These are phyloP conservation scores for Platycheirus rosarum DNA, from an alignment of 2,888 invertebrate genomes.

Conservation along the genomic window DNA sequence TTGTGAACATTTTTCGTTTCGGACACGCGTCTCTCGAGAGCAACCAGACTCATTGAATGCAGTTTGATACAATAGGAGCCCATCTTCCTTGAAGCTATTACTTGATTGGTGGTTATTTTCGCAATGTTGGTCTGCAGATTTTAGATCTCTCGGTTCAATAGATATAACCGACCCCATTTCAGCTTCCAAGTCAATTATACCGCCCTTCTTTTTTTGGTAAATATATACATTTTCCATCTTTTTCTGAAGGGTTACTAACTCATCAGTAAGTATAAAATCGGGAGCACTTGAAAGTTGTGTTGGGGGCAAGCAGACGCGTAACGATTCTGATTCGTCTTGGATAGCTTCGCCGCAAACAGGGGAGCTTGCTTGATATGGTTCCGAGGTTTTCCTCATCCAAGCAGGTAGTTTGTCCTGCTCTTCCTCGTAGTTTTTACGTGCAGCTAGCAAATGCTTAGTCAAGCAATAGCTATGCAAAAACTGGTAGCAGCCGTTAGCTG, in stretches of 20 bases:
- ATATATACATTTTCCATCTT: conserved; percentile 89
- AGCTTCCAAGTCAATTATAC: conserved; percentile 92
- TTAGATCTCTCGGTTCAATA: conserved; percentile 79
- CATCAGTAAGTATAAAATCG: conserved; percentile 88
- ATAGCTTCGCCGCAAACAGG: conserved; percentile 93
- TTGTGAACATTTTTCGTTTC: too few relatives aligned
- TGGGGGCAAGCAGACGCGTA: conserved; percentile 88
- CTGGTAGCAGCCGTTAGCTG: too few relatives aligned
- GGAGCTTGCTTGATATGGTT: conserved; percentile 89
- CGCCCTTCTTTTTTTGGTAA: conserved; percentile 91
- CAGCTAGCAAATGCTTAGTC: conserved; percentile 89
- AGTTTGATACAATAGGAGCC: conserved; percentile 3
- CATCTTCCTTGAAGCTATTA: conserved; percentile 26
- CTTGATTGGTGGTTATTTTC: conserved; percentile 2
- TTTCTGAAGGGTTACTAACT: conserved; percentile 84
- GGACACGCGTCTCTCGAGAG: conserved; percentile 43
- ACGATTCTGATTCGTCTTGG: conserved; percentile 86
- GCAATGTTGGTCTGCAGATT: conserved; percentile 21
- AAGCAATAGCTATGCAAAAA: conserved; percentile 94
- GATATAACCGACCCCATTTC: conserved; percentile 84
- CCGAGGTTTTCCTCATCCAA: conserved; percentile 87
- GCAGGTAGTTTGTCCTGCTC: conserved; percentile 90
- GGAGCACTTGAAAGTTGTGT: conserved; percentile 87
- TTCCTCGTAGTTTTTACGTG: conserved; percentile 88
- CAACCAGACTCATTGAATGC: conserved; percentile 32